phyloP scores from a whole-genome alignment of 2,113 vertebrate genomes.

The Rhineura floridana region DNA sequence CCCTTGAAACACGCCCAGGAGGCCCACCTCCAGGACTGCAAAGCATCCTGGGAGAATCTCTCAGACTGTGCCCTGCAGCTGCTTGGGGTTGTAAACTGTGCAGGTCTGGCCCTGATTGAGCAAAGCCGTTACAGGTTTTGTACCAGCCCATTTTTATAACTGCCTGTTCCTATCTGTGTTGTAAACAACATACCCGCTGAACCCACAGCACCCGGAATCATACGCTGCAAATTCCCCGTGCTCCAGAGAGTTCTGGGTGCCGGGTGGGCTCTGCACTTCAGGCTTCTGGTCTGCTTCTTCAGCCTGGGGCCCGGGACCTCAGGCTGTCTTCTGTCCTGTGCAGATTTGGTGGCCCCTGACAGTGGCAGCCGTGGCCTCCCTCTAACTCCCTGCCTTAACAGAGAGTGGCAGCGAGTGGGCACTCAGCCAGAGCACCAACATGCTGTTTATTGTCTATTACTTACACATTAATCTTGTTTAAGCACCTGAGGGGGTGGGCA shows the following conservation, averaged over 20 bases:
- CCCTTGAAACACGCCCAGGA: neutral
- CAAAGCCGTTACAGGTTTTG: neutral
- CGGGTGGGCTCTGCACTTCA: neutral
- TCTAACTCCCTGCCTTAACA: too few relatives aligned
- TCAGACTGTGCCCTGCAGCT: neutral
- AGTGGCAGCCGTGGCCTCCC: neutral
- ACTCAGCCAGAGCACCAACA: neutral
- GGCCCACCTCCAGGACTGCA: neutral
- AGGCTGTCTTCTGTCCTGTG: neutral
- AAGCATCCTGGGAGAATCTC: neutral
- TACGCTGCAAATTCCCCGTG: neutral
- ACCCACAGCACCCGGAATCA: too few relatives aligned
- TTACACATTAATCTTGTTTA: conserved; percentile 47
- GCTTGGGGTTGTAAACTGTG: neutral
- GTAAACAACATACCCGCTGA: neutral
- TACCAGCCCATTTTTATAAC: neutral
- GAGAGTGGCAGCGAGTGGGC: neutral
- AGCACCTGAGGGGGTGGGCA: conserved; percentile 24
- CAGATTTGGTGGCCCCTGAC: neutral
- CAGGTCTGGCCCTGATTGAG: neutral
- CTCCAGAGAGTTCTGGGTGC: too few relatives aligned
- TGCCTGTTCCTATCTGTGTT: neutral
- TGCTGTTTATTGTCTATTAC: conserved; percentile 33
- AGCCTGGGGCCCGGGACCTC: neutral
- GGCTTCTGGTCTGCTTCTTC: neutral